Evolutionary conservation across 2,113 vertebrate species (phyloP), one percentile per base, ranked within the genome.

Genomic region (Egretta garzetta): DNA sequence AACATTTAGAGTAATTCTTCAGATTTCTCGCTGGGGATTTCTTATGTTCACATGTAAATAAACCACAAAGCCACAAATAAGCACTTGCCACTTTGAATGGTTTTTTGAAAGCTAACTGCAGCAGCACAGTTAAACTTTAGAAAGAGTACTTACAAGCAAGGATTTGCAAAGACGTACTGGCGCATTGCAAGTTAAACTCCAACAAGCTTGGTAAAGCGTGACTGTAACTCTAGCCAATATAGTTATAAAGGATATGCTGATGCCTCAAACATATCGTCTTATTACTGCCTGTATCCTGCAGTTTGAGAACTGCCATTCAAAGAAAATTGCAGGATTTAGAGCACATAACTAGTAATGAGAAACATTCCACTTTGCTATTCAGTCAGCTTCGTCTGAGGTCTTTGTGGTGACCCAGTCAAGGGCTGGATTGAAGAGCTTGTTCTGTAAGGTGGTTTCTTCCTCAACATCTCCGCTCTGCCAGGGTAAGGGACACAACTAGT

Each of bases 41-140:
- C 32, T 86, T 74, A 71, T 83, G 93, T 94, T 96, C 77, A 66
- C 90, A 93, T 91, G 76, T 91, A 96, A 93, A 93, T 71, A 97
- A 94, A 88, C 75, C 92, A 55, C 79, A 94, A 94, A 79, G 39
- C 75, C 41, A 93, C 86, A 91, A 92, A 83, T 86, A 95, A 71
- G 47, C 56, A 67, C 33, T 88, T 96, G 50, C 72, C 26, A 55
- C 72, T 92, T 84, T 37, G 85, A 90, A 45, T 85, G 53, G 2
- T 49, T 62, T 91, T 95, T 92, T 80, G 32, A 88, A 90, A 74
- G 47, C 70, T 90, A 63, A 67, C 80, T 93, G 39, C 53, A 75
- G 56, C 10, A 45, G 32, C 47, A 75, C 10, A 64, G 66, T 35
- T 63, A n/a, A 88, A 73, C 79, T 93, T 90, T 33, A 74, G 68